Evolutionary conservation across 37 sponge, comb jelly and placozoan genomes (phyloP).

Genomic region (Chondrilla cf. caribensis): DNA sequence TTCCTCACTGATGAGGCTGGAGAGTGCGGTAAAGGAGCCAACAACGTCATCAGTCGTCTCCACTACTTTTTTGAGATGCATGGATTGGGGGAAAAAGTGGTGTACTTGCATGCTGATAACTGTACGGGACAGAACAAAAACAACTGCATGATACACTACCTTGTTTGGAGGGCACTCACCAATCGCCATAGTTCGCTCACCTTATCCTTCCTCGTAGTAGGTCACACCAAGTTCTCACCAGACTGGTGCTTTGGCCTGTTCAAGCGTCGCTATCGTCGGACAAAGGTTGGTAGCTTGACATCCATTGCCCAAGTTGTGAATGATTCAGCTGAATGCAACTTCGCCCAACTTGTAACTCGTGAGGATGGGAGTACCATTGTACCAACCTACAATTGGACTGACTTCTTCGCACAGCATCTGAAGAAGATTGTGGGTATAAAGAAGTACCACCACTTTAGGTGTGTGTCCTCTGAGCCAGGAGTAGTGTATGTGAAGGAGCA

Average conservation of each 20-base stretch:
- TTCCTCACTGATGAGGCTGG: conserved; percentile 20
- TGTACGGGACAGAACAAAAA: conserved; percentile 51
- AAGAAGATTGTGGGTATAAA: not conserved
- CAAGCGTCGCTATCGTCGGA: conserved; percentile 18
- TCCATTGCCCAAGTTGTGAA: not conserved
- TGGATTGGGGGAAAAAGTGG: conserved; percentile 27
- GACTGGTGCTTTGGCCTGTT: conserved; percentile 29
- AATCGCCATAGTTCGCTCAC: conserved; percentile 20
- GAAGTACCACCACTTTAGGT: conserved; percentile 35
- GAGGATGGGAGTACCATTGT: not conserved
- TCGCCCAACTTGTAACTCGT: not conserved
- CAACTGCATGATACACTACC: conserved; percentile 43
- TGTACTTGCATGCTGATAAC: conserved; percentile 29
- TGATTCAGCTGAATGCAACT: not conserved
- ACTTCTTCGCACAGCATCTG: not conserved
- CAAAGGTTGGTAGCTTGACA: not conserved
- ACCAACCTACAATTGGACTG: not conserved
- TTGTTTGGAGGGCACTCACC: conserved; percentile 24
- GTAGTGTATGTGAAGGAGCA: not conserved
- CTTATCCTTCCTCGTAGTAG: conserved; percentile 27
- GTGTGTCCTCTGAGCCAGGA: not conserved
- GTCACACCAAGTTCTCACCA: conserved; percentile 34
- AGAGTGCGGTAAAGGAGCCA: conserved; percentile 20
- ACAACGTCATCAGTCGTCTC: conserved; percentile 24
- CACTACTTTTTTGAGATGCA: conserved; percentile 30